Conservation (phyloP, 2,113 vertebrate species). For the Solea solea region DNA sequence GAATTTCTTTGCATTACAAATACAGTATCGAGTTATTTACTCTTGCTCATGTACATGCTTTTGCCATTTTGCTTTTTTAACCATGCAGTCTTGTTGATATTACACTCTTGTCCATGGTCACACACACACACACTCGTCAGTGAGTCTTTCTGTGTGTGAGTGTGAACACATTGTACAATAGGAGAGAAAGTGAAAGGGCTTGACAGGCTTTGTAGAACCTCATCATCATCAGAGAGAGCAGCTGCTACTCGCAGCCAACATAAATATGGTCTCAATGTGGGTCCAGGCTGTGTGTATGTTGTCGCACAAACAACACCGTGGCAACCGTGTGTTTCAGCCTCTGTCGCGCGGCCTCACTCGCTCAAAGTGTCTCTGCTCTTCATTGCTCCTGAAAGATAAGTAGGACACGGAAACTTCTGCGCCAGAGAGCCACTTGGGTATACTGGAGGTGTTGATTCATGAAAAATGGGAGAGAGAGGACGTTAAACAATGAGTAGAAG, state of each 20-base stretch:
- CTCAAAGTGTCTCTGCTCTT: background rate
- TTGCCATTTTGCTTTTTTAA: too few species aligned
- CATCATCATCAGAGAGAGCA: slow-evolving; percentile 7
- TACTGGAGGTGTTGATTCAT: slow-evolving; percentile 10
- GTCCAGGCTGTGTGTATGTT: slow-evolving; percentile 30
- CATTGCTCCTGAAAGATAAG: slow-evolving; percentile 40
- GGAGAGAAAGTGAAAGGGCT: slow-evolving; percentile 39
- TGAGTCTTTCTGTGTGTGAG: background rate
- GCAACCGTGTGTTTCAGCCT: slow-evolving; percentile 28
- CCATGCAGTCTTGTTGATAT: too few species aligned
- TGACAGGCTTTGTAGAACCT: slow-evolving; percentile 6
- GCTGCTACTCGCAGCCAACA: slow-evolving; percentile 36
- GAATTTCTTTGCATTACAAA: too few species aligned
- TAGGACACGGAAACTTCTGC: slow-evolving; percentile 48
- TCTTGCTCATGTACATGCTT: too few species aligned
- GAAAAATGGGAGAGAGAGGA: background rate
- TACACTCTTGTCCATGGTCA: too few species aligned
- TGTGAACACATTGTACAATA: background rate
- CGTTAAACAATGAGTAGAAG: too few species aligned
- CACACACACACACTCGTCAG: background rate
- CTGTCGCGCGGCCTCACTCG: background rate
- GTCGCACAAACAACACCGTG: slow-evolving; percentile 54
- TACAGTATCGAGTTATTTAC: too few species aligned
- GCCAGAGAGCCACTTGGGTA: slow-evolving; percentile 20
- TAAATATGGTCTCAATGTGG: slow-evolving; percentile 33